Conservation (phyloP, 1,140 invertebrate genomes). For the Araneus ventricosus region DNA sequence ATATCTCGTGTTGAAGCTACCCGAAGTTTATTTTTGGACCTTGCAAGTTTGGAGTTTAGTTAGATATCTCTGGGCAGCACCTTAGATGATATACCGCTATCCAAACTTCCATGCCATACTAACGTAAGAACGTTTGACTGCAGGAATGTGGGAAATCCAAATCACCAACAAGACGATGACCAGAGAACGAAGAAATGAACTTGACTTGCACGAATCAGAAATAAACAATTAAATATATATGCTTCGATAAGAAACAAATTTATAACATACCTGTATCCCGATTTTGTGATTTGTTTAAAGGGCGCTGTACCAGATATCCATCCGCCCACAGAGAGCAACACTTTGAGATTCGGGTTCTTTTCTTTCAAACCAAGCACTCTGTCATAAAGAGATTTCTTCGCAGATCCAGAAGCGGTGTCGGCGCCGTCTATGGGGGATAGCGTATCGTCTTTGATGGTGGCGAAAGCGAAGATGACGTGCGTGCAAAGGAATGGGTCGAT, state of each 20-base stretch:
- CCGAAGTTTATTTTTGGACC: too few relatives aligned
- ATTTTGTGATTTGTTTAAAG: slow-evolving; percentile 90
- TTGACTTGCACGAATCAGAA: too few relatives aligned
- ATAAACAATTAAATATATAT: not conserved
- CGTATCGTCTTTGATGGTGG: slow-evolving; percentile 87
- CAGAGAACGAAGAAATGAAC: too few relatives aligned
- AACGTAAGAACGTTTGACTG: too few relatives aligned
- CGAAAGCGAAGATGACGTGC: slow-evolving; percentile 96
- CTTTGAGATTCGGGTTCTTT: slow-evolving; percentile 93
- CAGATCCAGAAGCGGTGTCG: slow-evolving; percentile 83
- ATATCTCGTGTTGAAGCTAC: too few relatives aligned
- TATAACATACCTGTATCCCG: slow-evolving; percentile 80
- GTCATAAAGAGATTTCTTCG: slow-evolving; percentile 87
- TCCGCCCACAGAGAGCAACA: slow-evolving; percentile 94
- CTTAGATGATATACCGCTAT: too few relatives aligned
- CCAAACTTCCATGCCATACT: too few relatives aligned
- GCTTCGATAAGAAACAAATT: not conserved
- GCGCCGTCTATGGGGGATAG: slow-evolving; percentile 86
- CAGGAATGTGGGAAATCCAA: too few relatives aligned
- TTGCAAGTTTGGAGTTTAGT: too few relatives aligned
- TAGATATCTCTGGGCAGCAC: too few relatives aligned
- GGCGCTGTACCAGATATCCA: slow-evolving; percentile 96
- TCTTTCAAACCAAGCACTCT: slow-evolving; percentile 90
- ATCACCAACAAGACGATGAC: too few relatives aligned
- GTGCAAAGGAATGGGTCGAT: slow-evolving; percentile 93